phyloP scores from a whole-genome alignment of 2,888 invertebrate genomes.

The Koerneria pararmatus region DNA sequence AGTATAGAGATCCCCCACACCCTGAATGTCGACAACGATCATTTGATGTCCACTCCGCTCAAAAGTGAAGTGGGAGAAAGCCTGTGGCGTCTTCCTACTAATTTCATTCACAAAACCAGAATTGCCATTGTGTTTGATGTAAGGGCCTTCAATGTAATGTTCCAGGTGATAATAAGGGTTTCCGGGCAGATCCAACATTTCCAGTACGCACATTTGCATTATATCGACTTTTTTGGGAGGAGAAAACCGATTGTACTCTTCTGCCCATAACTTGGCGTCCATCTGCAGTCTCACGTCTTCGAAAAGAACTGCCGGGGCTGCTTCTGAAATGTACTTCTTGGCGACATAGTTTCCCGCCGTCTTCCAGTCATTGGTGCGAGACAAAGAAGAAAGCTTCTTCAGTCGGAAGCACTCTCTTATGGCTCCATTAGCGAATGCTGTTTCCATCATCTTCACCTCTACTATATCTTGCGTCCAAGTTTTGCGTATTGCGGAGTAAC shows the following conservation, averaged over 20 bases:
- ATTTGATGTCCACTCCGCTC: constrained; percentile 67
- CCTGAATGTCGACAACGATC: constrained; percentile 67
- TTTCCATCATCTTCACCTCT: constrained; percentile 59
- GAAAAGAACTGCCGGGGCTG: constrained; percentile 64
- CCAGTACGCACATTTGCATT: constrained; percentile 66
- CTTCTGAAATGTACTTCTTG: constrained; percentile 62
- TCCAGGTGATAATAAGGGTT: constrained; percentile 65
- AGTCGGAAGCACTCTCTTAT: constrained; percentile 67
- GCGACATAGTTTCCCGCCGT: constrained; percentile 66
- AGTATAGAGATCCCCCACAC: constrained; percentile 67
- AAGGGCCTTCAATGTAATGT: constrained; percentile 67
- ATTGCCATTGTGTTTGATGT: constrained; percentile 68
- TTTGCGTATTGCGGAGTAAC: constrained; percentile 65
- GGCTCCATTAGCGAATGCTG: constrained; percentile 66
- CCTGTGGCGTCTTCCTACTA: constrained; percentile 65
- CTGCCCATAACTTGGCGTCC: constrained; percentile 68
- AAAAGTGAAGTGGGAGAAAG: constrained; percentile 68
- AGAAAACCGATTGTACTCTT: constrained; percentile 67
- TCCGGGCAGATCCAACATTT: constrained; percentile 63
- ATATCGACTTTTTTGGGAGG: constrained; percentile 68
- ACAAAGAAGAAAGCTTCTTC: constrained; percentile 61
- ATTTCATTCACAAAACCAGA: constrained; percentile 66
- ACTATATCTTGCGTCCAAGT: constrained; percentile 65
- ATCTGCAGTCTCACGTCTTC: constrained; percentile 68
- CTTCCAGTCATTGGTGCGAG: constrained; percentile 62